Evolutionary conservation across 2,113 vertebrate genomes (phyloP).

Genomic region (Riparia riparia): DNA sequence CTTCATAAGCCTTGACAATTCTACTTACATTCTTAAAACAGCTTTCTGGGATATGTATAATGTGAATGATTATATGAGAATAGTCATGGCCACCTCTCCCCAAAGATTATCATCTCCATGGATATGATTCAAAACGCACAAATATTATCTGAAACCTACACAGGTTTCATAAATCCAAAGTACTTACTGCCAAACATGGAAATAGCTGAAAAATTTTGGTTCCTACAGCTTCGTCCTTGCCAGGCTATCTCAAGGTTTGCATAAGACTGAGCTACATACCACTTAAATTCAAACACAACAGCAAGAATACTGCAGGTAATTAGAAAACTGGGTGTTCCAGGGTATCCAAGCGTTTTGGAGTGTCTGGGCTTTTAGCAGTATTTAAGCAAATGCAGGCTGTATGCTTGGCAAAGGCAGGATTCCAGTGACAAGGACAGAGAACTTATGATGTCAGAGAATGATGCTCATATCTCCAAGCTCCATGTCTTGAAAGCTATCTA

Average conservation of each 20-base stretch:
- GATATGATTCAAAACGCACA: background rate
- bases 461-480: background rate
- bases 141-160: background rate
- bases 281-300: background rate
- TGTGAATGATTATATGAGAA: fast-evolving
- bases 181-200: background rate
- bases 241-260: background rate
- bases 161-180: background rate
- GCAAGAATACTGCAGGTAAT: background rate
- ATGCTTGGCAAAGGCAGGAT: background rate
- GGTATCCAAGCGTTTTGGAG: background rate
- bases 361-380: background rate
- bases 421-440: background rate
- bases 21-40: background rate
- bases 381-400: background rate
- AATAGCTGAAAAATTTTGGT: background rate
- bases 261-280: background rate
- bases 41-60: background rate
- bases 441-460: background rate
- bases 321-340: background rate
- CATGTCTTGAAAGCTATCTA: background rate
- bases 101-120: background rate
- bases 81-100: background rate
- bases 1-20: background rate
- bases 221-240: background rate